Base-by-base conservation (phyloP, 2,113 vertebrate genomes). In the Oreochromis tanganicae region DNA sequence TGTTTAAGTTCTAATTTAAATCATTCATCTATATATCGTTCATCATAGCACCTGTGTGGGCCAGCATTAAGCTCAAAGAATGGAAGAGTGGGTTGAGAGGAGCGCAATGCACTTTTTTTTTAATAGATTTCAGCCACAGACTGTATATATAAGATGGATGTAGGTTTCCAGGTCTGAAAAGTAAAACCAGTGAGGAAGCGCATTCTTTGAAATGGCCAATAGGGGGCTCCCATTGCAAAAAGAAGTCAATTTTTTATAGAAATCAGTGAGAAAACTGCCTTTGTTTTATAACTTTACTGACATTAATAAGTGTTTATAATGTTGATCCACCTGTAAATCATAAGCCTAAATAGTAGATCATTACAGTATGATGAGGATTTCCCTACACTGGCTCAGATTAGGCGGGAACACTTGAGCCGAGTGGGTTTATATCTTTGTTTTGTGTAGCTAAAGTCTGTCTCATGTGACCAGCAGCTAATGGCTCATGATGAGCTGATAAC, bases 121-220 rank as follows among this genome's bases (percentile, higher is more conserved):
- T n/a, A n/a, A n/a, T n/a, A 24, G 13, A 46, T 24, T 29, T 6
- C 46, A 75, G 43, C 9, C 24, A 48, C 14, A 75, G 71, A 75
- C 43, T 48, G 1, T 48, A 48, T 48, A n/a, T 66, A 11, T 27
- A 48, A 12, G 24, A 7, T 75, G 71, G 38, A 41, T 24, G n/a
- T 27, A 27, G 38, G n/a, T 27, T 71, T 41, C 36, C 38, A 46
- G 66, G 66, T 50, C 43, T 0, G 71, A 46, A 75, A 29, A 75
- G 24, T 48, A 29, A 73, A 73, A 21, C 68, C 68, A 46, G 24
- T 0, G 9, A 48, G 24, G 24, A 78, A 29, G 71, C 19, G 41
- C 71, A 29, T 48, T 75, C 71, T 48, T 75, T 29, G 43, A 11
- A 12, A 48, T 75, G 41, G 24, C 71, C 71, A 75, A 9, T 75